Evolutionary conservation across 2,888 invertebrate species (phyloP), one percentile per base, ranked within the genome.

Genomic region (Drosophila subquinaria): DNA sequence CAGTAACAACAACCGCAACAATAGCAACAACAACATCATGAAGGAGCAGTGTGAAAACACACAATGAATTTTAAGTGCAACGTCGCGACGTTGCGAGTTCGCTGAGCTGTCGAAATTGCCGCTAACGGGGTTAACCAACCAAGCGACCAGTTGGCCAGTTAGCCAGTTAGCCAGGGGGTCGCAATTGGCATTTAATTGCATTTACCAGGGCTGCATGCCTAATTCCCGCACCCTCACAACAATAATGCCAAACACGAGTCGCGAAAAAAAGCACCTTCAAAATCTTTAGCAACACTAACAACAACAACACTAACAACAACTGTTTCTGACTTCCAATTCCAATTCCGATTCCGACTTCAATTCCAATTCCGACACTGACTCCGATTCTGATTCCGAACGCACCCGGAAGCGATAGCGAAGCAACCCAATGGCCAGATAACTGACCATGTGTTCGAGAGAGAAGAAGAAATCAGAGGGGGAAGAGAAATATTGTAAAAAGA

Each of bases 41-140:
- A n/a, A 47, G 69, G 53, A 63, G 20, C 38, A 15, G 10, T 27
- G n/a, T 38, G 62, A 40, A 35, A 63, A 73, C 83, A 67, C 83
- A 64, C 82, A 74, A 84, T 83, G 89, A 87, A 89, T 83, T 77
- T 89, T 69, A 89, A 83, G 42, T 59, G 78, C 55, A 27, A 35
- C 51, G 50, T 57, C 65, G 52, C 51, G 55, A 52, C 64, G 52
- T 47, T 61, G 35, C 20, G 53, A 56, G 60, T 71, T 75, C 73
- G 76, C 70, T 69, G 76, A 56, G 76, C 75, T 76, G 70, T 76
- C 81, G 71, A 76, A 73, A 68, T 73, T 66, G 50, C 59, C 57
- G 73, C 67, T 69, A 83, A 83, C 84, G 73, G 84, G 89, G 82
- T 82, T 80, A 89, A 88, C 48, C 79, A 66, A 64, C 59, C 35